These are phyloP conservation scores for Megaceryle alcyon DNA, from an alignment of 2,797 vertebrate species.

Conservation along the genomic window DNA sequence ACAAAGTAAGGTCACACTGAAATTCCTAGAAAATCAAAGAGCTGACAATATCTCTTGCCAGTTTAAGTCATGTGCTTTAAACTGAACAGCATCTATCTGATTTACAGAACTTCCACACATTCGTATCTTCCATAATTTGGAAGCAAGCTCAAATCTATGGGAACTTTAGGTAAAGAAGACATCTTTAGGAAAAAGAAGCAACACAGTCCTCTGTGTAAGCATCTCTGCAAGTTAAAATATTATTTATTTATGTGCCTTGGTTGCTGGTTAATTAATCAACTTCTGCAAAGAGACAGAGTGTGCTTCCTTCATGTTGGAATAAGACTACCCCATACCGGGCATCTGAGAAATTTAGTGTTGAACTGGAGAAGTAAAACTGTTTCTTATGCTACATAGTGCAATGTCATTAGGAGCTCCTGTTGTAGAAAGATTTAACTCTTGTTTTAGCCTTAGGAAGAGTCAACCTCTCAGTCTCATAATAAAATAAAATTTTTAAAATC, in stretches of 20 bases:
- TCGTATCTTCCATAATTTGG: fast-evolving
- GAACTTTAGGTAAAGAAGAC: background rate
- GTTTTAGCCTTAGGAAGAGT: background rate
- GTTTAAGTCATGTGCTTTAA: background rate
- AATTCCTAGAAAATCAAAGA: background rate
- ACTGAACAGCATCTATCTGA: background rate
- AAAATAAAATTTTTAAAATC: background rate
- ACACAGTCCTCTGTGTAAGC: background rate
- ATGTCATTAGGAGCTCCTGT: background rate
- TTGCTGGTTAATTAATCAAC: background rate
- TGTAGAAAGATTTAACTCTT: background rate
- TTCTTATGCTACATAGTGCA: background rate
- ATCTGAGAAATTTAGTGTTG: background rate
- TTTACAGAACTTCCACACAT: background rate
- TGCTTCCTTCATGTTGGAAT: background rate
- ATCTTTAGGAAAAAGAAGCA: background rate
- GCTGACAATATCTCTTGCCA: background rate
- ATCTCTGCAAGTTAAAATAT: background rate
- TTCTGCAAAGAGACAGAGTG: background rate
- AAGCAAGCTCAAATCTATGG: background rate
- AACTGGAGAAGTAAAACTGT: background rate
- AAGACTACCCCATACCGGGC: background rate
- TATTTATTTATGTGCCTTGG: fast-evolving
- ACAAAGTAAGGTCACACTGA: background rate
- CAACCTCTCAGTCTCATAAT: background rate